Evolutionary conservation across 1,140 invertebrate species (phyloP).

Genomic region (Gyrodactylus bullatarudis): DNA sequence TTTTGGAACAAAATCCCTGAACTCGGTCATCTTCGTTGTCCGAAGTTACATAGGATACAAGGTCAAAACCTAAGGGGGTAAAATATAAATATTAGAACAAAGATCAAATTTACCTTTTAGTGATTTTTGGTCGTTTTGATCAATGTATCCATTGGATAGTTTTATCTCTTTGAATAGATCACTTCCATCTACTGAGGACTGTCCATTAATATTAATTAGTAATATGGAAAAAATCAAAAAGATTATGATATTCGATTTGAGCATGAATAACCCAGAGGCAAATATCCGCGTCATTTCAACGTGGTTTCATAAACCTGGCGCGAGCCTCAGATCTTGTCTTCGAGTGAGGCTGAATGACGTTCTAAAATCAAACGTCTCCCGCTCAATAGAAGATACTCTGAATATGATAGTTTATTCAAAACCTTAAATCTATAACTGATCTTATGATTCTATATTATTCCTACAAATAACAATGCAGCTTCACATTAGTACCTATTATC

Average conservation of each 20-base stretch:
- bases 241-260: neutral
- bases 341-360: neutral
- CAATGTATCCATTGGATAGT: too few species aligned
- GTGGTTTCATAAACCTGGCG: neutral
- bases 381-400: neutral
- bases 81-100: too few species aligned
- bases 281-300: neutral
- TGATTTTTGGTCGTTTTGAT: too few species aligned
- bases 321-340: neutral
- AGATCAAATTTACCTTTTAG: too few species aligned
- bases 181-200: neutral
- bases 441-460: too few species aligned
- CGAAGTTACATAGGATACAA: neutral
- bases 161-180: neutral
- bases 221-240: neutral
- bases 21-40: neutral
- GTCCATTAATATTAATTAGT: neutral
- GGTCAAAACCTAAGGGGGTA: neutral
- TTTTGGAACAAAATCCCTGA: neutral
- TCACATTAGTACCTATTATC: too few species aligned
- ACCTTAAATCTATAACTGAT: neutral
- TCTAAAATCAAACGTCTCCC: neutral
- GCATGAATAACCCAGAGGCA: neutral
- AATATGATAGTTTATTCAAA: neutral
- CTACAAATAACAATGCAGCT: too few species aligned